Evolutionary conservation across 2,113 vertebrate species (phyloP), one percentile per base, ranked within the genome.

Genomic region (Sceloporus undulatus): DNA sequence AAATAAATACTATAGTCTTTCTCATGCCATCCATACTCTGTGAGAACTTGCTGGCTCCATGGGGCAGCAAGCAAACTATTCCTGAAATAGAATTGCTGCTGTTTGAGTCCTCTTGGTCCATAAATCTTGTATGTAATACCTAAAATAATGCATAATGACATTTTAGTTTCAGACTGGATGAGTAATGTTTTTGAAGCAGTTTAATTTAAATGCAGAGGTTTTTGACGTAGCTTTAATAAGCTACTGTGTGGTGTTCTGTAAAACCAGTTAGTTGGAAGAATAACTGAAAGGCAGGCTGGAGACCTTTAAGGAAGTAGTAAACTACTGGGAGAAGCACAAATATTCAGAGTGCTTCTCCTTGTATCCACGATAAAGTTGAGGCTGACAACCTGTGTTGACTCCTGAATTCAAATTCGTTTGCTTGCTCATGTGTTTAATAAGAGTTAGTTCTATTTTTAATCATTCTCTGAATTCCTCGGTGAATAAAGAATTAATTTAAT

Each of bases 401-500:
- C 27, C 19, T 48, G 29, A 29, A 40, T 83, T 16, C 29, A 70
- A 82, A 40, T 38, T 75, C 40, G 38, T 81, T 19, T 0, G 0
- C 6, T 85, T 25, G 23, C 68, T 71, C 9, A 18, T 70, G 66
- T 0, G 0, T 21, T 71, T 34, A 81, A 48, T 56, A 74, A 81
- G 19, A 42, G 9, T 42, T 71, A 59, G 19, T 0, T 29, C 27
- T 23, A n/a, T 1, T 82, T 82, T 82, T 23, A n/a, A 73, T 16
- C 27, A 48, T 71, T 79, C 40, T 8, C 54, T 81, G 59, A 42
- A 87, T 62, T 62, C 59, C 18, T 62, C 13, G 62, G 29, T 62
- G 16, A 74, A 81, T 74, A 74, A 87, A 74, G 21, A 85, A 29
- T 62, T 42, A 52, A 21, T 29, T 87, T 74, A 73, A 59, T 9